Evolutionary conservation across 2,888 invertebrate species (phyloP).

Genomic region (Limnephilus rhombicus): DNA sequence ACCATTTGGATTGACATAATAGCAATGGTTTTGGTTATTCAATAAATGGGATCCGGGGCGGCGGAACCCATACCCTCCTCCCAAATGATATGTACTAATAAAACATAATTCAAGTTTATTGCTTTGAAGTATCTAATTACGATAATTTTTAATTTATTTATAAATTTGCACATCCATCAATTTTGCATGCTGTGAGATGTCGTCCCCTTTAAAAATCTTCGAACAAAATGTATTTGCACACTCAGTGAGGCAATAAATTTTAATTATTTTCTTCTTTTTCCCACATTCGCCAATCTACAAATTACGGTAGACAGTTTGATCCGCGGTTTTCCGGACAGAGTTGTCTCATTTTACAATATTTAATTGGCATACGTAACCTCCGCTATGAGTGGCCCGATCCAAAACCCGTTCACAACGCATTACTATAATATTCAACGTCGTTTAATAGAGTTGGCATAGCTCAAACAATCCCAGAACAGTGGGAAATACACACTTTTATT

Average conservation of each 20-base stretch:
- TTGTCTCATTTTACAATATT: background rate
- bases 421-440: background rate
- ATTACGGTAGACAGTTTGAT: constrained; percentile 1
- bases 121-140: background rate
- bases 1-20: too few species aligned
- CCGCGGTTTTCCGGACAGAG: background rate
- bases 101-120: background rate
- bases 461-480: background rate
- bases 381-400: background rate
- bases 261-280: background rate
- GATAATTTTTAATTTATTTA: background rate
- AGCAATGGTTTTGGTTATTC: too few species aligned
- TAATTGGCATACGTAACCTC: constrained; percentile 19
- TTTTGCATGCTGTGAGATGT: background rate
- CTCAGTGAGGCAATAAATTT: background rate
- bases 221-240: background rate
- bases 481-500: background rate
- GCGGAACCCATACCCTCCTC: too few species aligned
- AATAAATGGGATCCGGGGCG: too few species aligned
- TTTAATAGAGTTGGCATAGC: background rate
- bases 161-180: background rate
- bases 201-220: background rate
- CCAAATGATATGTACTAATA: background rate
- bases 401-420: constrained; percentile 14
- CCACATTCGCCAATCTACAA: background rate